Evolutionary conservation across 1,140 invertebrate species (phyloP), one percentile per base, ranked within the genome.

Genomic region (Drosophila busckii): DNA sequence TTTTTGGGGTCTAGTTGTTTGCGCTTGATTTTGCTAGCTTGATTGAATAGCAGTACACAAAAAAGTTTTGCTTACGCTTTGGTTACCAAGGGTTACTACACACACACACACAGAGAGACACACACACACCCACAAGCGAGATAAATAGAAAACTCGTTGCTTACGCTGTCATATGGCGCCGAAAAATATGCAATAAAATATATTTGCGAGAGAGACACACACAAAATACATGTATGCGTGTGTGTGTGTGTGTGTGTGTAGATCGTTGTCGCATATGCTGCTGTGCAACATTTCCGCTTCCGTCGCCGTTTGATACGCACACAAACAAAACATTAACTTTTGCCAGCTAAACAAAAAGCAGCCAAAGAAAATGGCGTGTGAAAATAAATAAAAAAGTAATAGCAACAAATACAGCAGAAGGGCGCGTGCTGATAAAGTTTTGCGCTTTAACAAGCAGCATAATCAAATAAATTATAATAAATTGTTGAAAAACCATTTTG

Each of bases 401-500:
- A 12, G 15, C 16, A n/a, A 44, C 29, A 38, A 26, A 49, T 6
- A 20, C 29, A 35, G 10, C 4, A 37, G 23, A 35, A 56, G 56
- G 28, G n/a, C n/a, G n/a, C n/a, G n/a, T n/a, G n/a, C 64, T 80
- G 73, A 82, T 68, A 80, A 80, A 80, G 75, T 80, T n/a, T 80
- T 82, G 75, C 69, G 75, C 69, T 80, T 80, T 80, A 80, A 80
- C 75, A 80, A 80, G 75, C 82, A 80, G n/a, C 75, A 80, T 80
- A 80, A 80, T 80, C 75, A 82, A 80, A 80, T 80, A 80, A 80
- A 80, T 80, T 80, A 80, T 80, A 69, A 80, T 80, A 80, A 80
- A 80, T 65, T 75, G 75, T 82, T 61, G 62, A 65, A 54, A 58
- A 80, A 80, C 64, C 75, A 69, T 80, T 80, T 80, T 80, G 75